Evolutionary conservation across 2,113 vertebrate genomes (phyloP), one percentile per base, ranked within the genome.

Genomic region (Philantomba maxwellii): DNA sequence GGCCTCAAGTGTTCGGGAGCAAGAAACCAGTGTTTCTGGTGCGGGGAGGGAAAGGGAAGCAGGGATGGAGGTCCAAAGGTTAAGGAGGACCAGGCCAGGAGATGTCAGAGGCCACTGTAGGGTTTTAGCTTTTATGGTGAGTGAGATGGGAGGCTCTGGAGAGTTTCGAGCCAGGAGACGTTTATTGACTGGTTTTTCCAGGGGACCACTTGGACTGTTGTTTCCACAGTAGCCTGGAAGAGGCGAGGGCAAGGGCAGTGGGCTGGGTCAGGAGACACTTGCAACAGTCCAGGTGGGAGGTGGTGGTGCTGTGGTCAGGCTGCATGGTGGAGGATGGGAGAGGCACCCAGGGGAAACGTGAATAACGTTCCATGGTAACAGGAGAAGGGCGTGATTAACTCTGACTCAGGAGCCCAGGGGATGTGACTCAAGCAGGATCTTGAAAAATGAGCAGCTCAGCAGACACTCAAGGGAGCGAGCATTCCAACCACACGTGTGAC

Each of bases 341-440:
- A 39, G 13, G 26, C 15, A 10, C 33, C 90, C 4, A 30, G 19
- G 58, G 66, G 82, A 77, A 95, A 30, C 83, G 43, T 47, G 62
- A 11, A 58, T 4, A 3, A 45, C 62, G 51, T 19, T 47, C 64
- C 39, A 9, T 1, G 1, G 82, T 55, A 19, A 60, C 13, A 23
- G 80, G 26, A 92, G 90, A 75, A 87, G 83, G 53, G 60, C 11
- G 13, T 55, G 93, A 92, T 55, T 77, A 77, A 62, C 57, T 96
- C 92, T 94, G 92, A 93, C 94, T 95, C 75, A 94, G 85, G 75
- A 64, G 2, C 87, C 89, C 53, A 7, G 33, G 85, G 81, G 80
- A 73, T 66, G 55, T 95, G 96, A 96, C 93, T 94, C 91, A 94
- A 30, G 51, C 87, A 70, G 92, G 95, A 84, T 55, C 90, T 49